Evolutionary conservation across 2,797 vertebrate species (phyloP), one percentile per base, ranked within the genome.

Genomic region (Hydrocynus forskahlii): DNA sequence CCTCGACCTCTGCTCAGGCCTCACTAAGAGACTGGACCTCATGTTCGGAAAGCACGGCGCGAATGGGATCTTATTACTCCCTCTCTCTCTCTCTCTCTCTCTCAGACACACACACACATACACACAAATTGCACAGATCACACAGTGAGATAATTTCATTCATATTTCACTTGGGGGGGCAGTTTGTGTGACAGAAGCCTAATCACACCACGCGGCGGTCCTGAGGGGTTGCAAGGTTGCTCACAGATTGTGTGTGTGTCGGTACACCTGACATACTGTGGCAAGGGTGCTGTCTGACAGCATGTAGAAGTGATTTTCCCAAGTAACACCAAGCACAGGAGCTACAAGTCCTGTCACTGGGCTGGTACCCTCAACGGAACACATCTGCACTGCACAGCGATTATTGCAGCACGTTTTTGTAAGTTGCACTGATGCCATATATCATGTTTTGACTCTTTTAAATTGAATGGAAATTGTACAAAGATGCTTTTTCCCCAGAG

Each of bases 81-180:
- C 75, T 74, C 45, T 13, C 59, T 62, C 23, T 62, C 12, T 25
- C 75, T 78, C 71, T 78, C 63, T 81, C 73, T 84, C 52, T 80
- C 71, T 68, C 77, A 25, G 40, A 60, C 54, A 72, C 25, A 63
- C 78, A 48, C 55, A 72, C 76, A 73, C 75, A 48, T 14, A 19
- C 62, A 48, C 78, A 60, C 66, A 81, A 75, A 76, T 82, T 82
- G 60, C 84, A 76, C 76, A 76, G 72, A 81, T 82, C 82, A 90
- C 92, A 92, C 93, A 94, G 93, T 92, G 94, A 95, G 95, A 95
- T 95, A 95, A 96, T 96, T 96, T 94, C 92, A 94, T 94, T 96
- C 95, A 96, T 95, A 95, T 96, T 96, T 96, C 96, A 96, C 94
- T 94, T 94, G 91, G 92, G 84, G 81, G 95, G 90, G 92, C 77